These are phyloP conservation scores for Xylota sylvarum DNA, from an alignment of 2,888 invertebrate genomes.

Conservation along the genomic window DNA sequence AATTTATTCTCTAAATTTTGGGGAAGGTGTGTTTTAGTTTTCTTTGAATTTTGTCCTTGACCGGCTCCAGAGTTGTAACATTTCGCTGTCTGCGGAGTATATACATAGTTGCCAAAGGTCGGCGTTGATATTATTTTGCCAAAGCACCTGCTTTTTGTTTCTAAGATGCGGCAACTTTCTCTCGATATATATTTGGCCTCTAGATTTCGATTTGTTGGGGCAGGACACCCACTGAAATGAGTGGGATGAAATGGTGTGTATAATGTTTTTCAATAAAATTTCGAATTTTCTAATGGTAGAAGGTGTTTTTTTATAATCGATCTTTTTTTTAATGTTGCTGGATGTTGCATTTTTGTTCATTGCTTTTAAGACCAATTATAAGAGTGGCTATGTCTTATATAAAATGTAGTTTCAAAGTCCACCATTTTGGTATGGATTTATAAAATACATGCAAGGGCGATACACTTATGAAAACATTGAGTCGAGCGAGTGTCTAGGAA, in stretches of 20 bases:
- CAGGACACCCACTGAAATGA: neutral
- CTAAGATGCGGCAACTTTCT: neutral
- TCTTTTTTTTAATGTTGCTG: no score
- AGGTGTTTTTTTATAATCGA: no score
- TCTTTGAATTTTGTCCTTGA: neutral
- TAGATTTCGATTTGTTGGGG: neutral
- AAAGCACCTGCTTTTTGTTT: slow-evolving; percentile 20
- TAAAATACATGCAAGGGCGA: no score
- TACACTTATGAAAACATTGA: no score
- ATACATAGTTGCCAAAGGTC: neutral
- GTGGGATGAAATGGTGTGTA: neutral
- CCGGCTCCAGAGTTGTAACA: neutral
- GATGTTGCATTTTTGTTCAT: no score
- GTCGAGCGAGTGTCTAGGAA: no score
- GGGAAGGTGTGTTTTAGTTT: neutral
- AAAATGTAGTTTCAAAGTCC: neutral
- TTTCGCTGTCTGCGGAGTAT: neutral
- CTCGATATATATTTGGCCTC: neutral
- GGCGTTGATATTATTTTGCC: neutral
- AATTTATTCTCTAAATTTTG: neutral
- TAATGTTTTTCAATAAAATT: neutral
- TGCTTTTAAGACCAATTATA: no score
- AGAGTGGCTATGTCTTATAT: neutral
- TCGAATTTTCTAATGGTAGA: neutral
- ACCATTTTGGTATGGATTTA: neutral